Conservation (phyloP, 2,113 vertebrate species). For the Neopipo cinnamomea region DNA sequence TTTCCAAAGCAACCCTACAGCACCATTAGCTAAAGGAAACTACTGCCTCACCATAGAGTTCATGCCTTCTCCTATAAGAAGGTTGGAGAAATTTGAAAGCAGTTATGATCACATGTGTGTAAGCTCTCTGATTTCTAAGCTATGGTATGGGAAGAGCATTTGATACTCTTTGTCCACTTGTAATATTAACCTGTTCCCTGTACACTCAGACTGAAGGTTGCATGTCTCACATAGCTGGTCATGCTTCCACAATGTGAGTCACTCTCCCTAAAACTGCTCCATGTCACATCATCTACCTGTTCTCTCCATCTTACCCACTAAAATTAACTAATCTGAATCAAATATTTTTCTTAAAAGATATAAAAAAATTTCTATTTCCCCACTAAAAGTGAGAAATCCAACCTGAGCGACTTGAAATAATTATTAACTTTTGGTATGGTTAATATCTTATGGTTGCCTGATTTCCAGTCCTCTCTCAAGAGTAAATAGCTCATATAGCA, state of each 20-base stretch:
- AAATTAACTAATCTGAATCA: not conserved
- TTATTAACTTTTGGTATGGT: not conserved
- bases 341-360: not conserved
- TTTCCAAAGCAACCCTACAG: not conserved
- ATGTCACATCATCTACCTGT: not conserved
- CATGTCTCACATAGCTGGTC: not conserved
- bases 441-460: not conserved
- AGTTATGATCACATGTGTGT: not conserved
- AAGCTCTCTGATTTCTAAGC: not conserved
- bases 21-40: not conserved
- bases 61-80: not conserved
- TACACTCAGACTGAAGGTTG: not conserved
- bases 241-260: not conserved
- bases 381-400: not conserved
- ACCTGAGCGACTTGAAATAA: not conserved
- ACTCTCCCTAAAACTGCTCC: not conserved
- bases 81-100: not conserved
- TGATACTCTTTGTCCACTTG: not conserved
- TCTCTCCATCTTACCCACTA: not conserved
- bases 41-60: not conserved
- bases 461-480: not conserved
- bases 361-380: not conserved
- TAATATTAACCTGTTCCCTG: not conserved
- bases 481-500: not conserved
- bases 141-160: not conserved